Percentiles rank a stretch among this genome's conserved stretches.
phyloP scores from a whole-genome alignment of 2,888 invertebrate species.

The Drosophila testacea region DNA sequence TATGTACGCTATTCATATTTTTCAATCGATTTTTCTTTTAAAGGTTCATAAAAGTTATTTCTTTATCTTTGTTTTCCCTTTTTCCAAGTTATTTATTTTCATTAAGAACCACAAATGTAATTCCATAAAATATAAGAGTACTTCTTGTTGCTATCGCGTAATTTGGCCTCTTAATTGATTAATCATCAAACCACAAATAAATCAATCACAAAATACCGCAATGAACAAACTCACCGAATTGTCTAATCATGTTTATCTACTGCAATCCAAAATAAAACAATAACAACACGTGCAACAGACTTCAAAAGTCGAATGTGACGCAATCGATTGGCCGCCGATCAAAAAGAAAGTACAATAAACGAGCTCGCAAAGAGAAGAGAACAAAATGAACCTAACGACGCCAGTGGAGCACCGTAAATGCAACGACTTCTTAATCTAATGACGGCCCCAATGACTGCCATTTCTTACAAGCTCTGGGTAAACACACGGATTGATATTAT shows the following conservation, averaged over 20 bases:
- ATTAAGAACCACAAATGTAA: no score
- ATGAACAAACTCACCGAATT: slow-evolving; percentile 52
- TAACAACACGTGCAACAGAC: slow-evolving; percentile 17
- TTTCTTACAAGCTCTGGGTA: neutral
- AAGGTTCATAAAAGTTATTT: no score
- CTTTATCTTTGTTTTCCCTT: no score
- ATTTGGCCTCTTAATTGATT: neutral
- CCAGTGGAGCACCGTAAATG: slow-evolving; percentile 30
- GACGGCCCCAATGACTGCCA: neutral
- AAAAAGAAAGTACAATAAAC: slow-evolving; percentile 21
- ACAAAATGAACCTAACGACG: slow-evolving; percentile 29
- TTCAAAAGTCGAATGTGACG: slow-evolving; percentile 9
- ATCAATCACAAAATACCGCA: slow-evolving; percentile 13
- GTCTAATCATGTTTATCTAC: slow-evolving; percentile 46
- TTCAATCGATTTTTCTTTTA: no score
- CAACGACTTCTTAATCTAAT: neutral
- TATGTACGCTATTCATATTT: no score
- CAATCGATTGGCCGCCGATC: slow-evolving; percentile 17
- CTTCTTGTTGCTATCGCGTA: neutral
- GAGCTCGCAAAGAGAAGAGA: slow-evolving; percentile 9
- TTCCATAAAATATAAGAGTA: neutral
- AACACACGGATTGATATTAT: slow-evolving; percentile 12
- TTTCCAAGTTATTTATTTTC: no score
- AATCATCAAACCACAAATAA: neutral
- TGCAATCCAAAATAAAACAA: slow-evolving; percentile 19